phyloP scores from a whole-genome alignment of 2,888 invertebrate genomes.

The Alloplasta piceator region DNA sequence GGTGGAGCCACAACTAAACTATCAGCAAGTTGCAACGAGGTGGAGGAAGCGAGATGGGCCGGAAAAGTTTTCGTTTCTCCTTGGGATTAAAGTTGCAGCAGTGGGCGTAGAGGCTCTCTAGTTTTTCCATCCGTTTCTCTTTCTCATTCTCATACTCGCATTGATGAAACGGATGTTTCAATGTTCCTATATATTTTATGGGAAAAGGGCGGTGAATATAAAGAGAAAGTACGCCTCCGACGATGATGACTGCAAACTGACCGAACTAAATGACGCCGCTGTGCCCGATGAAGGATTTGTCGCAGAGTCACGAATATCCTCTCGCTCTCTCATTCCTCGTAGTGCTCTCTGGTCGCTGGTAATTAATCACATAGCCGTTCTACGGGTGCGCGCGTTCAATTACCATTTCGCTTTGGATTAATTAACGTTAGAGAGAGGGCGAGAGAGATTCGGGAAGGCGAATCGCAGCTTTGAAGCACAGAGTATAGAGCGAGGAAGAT shows the following conservation, averaged over 20 bases:
- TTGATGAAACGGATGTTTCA: conserved; percentile 15
- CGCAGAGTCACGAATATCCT: conserved; percentile 41
- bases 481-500: conserved; percentile 41
- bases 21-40: conserved; percentile 47
- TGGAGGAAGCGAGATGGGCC: conserved; percentile 20
- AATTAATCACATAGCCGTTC: conserved; percentile 56
- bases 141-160: conserved; percentile 22
- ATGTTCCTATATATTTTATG: too few relatives aligned
- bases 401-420: conserved; percentile 62
- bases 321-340: conserved; percentile 4
- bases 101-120: conserved; percentile 32
- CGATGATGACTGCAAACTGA: conserved; percentile 45
- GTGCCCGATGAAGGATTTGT: conserved; percentile 49
- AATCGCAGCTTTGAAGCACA: conserved; percentile 17
- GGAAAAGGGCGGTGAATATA: neutral
- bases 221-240: conserved; percentile 10
- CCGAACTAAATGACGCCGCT: conserved; percentile 53
- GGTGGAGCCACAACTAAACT: conserved; percentile 49
- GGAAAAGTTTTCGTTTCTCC: conserved; percentile 57
- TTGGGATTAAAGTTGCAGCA: conserved; percentile 65
- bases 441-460: conserved; percentile 8
- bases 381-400: conserved; percentile 52
- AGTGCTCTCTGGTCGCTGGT: conserved; percentile 39
- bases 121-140: conserved; percentile 3
- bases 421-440: conserved; percentile 46